These are phyloP conservation scores for Troides aeacus DNA, from an alignment of 2,888 invertebrate genomes.

Conservation along the genomic window DNA sequence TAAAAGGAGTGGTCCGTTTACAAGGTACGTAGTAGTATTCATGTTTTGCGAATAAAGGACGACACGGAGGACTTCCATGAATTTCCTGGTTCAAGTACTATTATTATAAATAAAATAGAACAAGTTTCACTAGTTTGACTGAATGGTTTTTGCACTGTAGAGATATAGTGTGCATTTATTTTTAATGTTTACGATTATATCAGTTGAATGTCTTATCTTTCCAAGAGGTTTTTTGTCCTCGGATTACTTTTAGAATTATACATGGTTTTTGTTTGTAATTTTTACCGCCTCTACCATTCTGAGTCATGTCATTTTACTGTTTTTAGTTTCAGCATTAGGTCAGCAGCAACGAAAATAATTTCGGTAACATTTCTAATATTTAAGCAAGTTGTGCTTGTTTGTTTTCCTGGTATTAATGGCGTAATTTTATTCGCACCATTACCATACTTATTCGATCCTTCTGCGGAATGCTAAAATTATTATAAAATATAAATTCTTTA, in stretches of 20 bases:
- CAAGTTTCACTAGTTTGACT: not conserved
- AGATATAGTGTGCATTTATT: slow-evolving; percentile 10
- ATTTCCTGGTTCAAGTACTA: slow-evolving; percentile 8
- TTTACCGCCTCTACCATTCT: not conserved
- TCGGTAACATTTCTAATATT: not conserved
- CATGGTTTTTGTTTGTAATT: not conserved
- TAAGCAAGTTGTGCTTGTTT: not conserved
- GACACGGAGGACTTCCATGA: slow-evolving; percentile 4
- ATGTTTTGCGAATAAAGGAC: slow-evolving; percentile 45
- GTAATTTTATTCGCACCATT: not conserved
- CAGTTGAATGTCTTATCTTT: slow-evolving; percentile 17
- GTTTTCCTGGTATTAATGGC: not conserved
- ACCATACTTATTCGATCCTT: not conserved
- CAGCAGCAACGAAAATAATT: not conserved
- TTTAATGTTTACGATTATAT: slow-evolving; percentile 28
- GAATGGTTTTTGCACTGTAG: not conserved
- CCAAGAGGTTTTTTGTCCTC: slow-evolving; percentile 8
- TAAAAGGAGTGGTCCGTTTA: slow-evolving; percentile 95
- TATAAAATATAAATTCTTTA: slow-evolving; percentile 1
- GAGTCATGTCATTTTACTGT: not conserved
- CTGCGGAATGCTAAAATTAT: not conserved
- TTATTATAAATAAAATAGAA: slow-evolving; percentile 3
- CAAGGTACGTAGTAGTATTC: slow-evolving; percentile 85
- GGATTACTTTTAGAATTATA: slow-evolving; percentile 4
- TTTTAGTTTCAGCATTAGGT: not conserved